Percentiles rank a stretch among this genome's conserved stretches.
phyloP scores from a whole-genome alignment of 2,113 vertebrate genomes.

The Amblyopsis rosae region DNA sequence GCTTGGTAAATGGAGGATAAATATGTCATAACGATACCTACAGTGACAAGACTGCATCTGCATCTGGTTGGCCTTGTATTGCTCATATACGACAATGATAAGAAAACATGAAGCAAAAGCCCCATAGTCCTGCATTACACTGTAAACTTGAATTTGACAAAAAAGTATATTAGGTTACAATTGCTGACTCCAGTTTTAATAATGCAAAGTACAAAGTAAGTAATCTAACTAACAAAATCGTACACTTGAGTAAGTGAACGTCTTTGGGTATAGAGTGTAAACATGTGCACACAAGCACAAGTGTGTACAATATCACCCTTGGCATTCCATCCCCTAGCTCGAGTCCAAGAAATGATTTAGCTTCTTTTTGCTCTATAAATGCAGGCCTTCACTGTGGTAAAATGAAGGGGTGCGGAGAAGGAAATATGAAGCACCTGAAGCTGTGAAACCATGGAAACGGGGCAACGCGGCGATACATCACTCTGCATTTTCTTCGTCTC shows the following conservation, averaged over 20 bases:
- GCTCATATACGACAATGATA: neutral
- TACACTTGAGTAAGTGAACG: too few species aligned
- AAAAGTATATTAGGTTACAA: too few species aligned
- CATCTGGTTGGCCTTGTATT: slow-evolving; percentile 1
- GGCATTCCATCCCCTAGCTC: slow-evolving; percentile 66
- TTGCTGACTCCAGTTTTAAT: too few species aligned
- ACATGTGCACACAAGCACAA: slow-evolving; percentile 38
- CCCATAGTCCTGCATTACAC: too few species aligned
- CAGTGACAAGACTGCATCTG: slow-evolving; percentile 7
- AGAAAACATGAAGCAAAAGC: slow-evolving; percentile 2
- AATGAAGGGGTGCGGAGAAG: slow-evolving; percentile 44
- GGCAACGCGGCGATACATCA: slow-evolving; percentile 45
- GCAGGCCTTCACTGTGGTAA: slow-evolving; percentile 59
- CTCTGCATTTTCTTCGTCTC: slow-evolving; percentile 62
- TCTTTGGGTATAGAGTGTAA: neutral
- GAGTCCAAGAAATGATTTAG: slow-evolving; percentile 63
- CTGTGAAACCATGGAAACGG: slow-evolving; percentile 49
- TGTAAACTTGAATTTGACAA: too few species aligned
- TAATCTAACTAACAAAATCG: too few species aligned
- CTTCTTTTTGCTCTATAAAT: slow-evolving; percentile 60
- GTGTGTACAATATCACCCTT: slow-evolving; percentile 57
- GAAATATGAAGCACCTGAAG: slow-evolving; percentile 70
- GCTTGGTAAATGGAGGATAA: neutral
- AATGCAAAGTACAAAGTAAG: too few species aligned
- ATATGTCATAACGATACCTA: slow-evolving; percentile 9